Percentiles rank a stretch among this genome's conserved stretches.
Conservation (phyloP, 2,888 invertebrate species). For the Heliconius cydno region DNA sequence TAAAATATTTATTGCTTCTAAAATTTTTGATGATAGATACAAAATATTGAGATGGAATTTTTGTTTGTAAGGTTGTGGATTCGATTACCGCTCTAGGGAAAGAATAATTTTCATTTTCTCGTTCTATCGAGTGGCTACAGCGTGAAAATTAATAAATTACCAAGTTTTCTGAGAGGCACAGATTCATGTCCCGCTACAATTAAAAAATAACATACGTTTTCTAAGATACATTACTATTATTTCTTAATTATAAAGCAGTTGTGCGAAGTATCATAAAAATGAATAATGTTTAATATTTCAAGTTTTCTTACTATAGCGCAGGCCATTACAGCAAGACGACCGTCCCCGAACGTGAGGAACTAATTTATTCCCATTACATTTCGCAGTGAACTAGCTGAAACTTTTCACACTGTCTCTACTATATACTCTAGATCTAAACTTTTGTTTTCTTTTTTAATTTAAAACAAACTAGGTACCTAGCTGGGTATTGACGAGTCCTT, state of each 20-base stretch:
- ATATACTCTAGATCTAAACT: not conserved
- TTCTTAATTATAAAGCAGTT: not conserved
- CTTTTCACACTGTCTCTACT: conserved; percentile 29
- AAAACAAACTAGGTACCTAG: not conserved
- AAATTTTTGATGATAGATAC: not conserved
- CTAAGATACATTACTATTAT: not conserved
- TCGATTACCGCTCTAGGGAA: not conserved
- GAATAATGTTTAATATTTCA: conserved; percentile 13
- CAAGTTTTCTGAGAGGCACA: too few species aligned
- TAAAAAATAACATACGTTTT: not conserved
- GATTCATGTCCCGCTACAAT: too few species aligned
- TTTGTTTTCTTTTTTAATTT: conserved; percentile 18
- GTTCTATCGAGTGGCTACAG: not conserved
- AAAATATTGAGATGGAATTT: not conserved
- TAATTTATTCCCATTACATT: conserved; percentile 32
- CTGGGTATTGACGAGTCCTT: too few species aligned
- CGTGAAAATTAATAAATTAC: not conserved
- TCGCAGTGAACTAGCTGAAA: conserved; percentile 26
- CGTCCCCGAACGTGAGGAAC: conserved; percentile 26
- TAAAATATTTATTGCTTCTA: not conserved
- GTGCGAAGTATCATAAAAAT: conserved; percentile 10
- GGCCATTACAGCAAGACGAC: conserved; percentile 26
- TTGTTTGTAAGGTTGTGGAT: not conserved
- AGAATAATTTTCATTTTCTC: not conserved
- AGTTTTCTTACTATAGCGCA: conserved; percentile 11